Evolutionary conservation across 2,888 invertebrate species (phyloP).

Genomic region (Coecobrya sp.): DNA sequence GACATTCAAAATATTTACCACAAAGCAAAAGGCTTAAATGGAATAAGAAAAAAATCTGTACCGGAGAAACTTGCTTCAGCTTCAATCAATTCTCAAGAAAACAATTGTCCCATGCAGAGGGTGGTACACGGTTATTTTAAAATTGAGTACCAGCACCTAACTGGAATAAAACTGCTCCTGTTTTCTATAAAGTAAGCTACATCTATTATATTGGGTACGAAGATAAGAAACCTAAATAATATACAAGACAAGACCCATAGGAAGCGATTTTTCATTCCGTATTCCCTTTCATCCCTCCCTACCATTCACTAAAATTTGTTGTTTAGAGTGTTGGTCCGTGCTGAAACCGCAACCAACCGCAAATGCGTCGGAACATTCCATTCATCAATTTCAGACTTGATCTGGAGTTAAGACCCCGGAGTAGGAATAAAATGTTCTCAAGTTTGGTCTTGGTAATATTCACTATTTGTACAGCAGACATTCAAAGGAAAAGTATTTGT

Average conservation of each 20-base stretch:
- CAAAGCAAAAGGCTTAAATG: constrained; percentile 1
- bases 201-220: neutral
- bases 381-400: constrained; percentile 66
- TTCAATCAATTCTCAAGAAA: too few relatives aligned
- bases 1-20: neutral
- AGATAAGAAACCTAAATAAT: neutral
- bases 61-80: too few relatives aligned
- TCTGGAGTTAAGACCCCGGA: constrained; percentile 61
- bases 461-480: constrained; percentile 4
- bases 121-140: neutral
- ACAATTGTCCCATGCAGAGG: neutral
- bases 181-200: neutral
- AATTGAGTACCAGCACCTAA: too few relatives aligned
- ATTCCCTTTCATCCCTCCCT: neutral
- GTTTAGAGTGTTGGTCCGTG: constrained; percentile 35
- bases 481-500: neutral
- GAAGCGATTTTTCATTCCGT: neutral
- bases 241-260: neutral
- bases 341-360: constrained; percentile 70
- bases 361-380: constrained; percentile 59
- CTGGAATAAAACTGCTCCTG: too few relatives aligned
- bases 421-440: constrained; percentile 1
- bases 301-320: neutral
- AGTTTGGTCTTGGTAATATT: constrained; percentile 8
- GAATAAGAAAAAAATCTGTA: neutral